Base-by-base conservation (phyloP, 2,113 vertebrate genomes). In the Sylvicapra grimmia region DNA sequence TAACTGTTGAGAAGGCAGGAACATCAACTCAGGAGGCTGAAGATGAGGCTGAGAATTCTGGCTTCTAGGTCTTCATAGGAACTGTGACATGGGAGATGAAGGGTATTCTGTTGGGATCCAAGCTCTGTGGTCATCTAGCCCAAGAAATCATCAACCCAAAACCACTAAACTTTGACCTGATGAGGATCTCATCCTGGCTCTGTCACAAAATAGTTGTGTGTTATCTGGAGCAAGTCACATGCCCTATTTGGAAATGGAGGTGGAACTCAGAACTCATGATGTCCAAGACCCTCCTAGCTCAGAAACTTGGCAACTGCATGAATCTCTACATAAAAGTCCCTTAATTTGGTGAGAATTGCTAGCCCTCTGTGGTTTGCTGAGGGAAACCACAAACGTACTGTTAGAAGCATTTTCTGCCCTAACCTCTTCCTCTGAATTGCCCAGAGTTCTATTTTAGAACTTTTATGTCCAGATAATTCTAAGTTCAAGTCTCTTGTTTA, bases 361-460 rank as follows among this genome's bases (percentile, higher is more conserved):
- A n/a, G 49, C 11, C 54, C 6, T 58, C 86, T 63, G 33, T 89
- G 87, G 56, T 96, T 93, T 89, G 83, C 53, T 31, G 72, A 96
- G 51, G 56, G 47, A 98, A 97, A 80, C 95, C 86, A 93, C 93
- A 95, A 36, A 58, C 49, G 6, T 51, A 59, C 72, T 58, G 4
- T 82, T 86, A 83, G 51, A 96, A 89, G 40, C n/a, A 61, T 86
- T 90, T 94, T 94, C 75, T 86, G 12, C 61, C 75, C 44, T 93
- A 94, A 94, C 27, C 40, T 85, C 77, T 86, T 91, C 51, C 59
- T 44, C 72, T 29, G 47, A 77, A 91, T 94, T 89, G 75, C 40
- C 59, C 51, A 82, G 33, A 21, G 8, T 95, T 90, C 23, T 5
- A n/a, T 92, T 65, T 94, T n/a, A 88, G 54, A 96, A 61, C 16